phyloP scores from a whole-genome alignment of 2,797 vertebrate genomes.

The Myotis pilosus region DNA sequence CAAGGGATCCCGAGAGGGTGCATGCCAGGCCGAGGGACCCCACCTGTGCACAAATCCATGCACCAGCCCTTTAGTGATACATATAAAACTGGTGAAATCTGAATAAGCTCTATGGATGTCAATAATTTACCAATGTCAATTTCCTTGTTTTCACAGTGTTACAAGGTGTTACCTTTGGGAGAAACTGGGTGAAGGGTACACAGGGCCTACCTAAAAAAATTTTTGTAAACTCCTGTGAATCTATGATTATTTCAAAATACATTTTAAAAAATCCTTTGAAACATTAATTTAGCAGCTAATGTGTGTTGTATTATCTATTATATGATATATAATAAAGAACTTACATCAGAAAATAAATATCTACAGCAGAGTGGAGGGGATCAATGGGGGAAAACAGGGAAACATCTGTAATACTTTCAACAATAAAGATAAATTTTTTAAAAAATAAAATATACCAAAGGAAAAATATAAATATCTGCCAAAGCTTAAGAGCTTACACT shows the following conservation, averaged over 20 bases:
- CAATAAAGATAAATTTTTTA: neutral
- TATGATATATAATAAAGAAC: neutral
- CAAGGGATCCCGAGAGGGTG: no score
- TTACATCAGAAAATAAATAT: neutral
- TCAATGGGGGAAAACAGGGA: neutral
- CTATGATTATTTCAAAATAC: conserved; percentile 26
- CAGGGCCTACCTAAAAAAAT: neutral
- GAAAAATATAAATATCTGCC: neutral
- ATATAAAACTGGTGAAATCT: neutral
- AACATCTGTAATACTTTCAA: neutral
- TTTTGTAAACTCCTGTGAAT: neutral
- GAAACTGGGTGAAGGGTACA: neutral
- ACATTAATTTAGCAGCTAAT: neutral
- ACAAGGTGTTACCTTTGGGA: neutral
- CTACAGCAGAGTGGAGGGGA: neutral
- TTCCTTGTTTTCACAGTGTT: neutral
- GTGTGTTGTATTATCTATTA: neutral
- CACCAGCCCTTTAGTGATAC: neutral
- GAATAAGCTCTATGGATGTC: neutral
- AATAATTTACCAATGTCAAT: neutral
- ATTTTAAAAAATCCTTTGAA: neutral
- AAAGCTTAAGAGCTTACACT: conserved; percentile 11
- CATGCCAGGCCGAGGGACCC: no score
- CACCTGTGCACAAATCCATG: no score
- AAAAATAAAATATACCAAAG: neutral